Evolutionary conservation across 2,888 invertebrate genomes (phyloP).

Genomic region (Drepana falcataria): DNA sequence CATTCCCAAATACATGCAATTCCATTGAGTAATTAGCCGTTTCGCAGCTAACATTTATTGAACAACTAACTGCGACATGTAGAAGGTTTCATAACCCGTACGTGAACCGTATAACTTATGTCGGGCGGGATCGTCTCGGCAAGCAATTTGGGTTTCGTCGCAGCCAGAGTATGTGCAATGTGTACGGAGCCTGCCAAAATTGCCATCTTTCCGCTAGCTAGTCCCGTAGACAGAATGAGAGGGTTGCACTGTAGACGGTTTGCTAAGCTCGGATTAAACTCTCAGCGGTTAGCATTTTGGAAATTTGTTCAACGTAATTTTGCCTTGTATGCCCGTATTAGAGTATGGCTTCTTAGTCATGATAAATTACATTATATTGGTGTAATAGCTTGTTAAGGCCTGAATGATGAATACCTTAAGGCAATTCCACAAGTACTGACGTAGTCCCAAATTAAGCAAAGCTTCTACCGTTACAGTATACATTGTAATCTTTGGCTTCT

Average conservation of each 20-base stretch:
- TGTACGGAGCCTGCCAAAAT: constrained; percentile 62
- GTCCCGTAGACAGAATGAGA: constrained; percentile 19
- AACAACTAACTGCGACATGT: constrained; percentile 29
- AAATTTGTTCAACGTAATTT: constrained; percentile 4
- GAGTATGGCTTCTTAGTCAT: too few species aligned
- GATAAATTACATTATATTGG: too few species aligned
- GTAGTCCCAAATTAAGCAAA: too few species aligned
- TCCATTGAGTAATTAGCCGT: not conserved
- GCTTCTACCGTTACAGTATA: too few species aligned
- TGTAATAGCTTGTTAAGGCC: too few species aligned
- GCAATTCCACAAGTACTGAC: too few species aligned
- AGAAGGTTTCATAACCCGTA: constrained; percentile 38
- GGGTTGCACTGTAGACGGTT: constrained; percentile 4
- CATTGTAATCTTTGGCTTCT: too few species aligned
- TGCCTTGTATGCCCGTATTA: too few species aligned
- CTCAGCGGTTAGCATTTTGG: constrained; percentile 13
- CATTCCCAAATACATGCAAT: not conserved
- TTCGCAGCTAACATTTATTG: constrained; percentile 9
- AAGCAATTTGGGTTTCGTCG: constrained; percentile 64
- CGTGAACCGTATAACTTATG: constrained; percentile 60
- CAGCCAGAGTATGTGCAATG: constrained; percentile 36
- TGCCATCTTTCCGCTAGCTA: constrained; percentile 57
- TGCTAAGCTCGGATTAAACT: constrained; percentile 35
- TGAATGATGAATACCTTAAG: too few species aligned
- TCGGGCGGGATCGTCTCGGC: constrained; percentile 50